These are phyloP conservation scores for Centruroides vittatus DNA, from an alignment of 1,140 invertebrate genomes.

Conservation along the genomic window DNA sequence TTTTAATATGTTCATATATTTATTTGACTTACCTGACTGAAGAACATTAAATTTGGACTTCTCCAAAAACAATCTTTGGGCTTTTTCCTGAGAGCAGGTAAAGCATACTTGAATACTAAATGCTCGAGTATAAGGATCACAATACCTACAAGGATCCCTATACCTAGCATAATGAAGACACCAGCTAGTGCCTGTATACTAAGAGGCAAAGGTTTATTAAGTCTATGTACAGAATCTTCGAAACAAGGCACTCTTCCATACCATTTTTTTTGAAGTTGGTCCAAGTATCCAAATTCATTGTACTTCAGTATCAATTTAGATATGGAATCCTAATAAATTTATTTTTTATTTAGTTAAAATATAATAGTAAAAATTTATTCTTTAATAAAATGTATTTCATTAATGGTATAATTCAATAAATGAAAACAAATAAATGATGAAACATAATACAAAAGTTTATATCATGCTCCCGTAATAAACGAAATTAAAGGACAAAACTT, in stretches of 20 bases:
- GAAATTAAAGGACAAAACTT: too few relatives aligned
- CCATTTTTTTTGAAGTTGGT: constrained; percentile 76
- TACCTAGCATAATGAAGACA: constrained; percentile 66
- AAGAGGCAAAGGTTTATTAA: constrained; percentile 49
- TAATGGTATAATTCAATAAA: too few relatives aligned
- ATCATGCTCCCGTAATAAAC: too few relatives aligned
- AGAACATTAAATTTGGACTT: constrained; percentile 86
- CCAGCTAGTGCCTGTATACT: constrained; percentile 53
- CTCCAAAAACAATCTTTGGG: constrained; percentile 77
- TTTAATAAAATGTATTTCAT: too few relatives aligned
- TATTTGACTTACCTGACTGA: constrained; percentile 56
- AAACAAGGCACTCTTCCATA: constrained; percentile 65
- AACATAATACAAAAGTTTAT: too few relatives aligned
- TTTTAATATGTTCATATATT: too few relatives aligned
- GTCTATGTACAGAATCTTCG: constrained; percentile 29
- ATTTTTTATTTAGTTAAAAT: too few relatives aligned
- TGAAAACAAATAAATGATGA: too few relatives aligned
- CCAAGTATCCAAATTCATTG: constrained; percentile 70
- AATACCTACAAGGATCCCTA: constrained; percentile 64
- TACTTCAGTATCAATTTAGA: constrained; percentile 69
- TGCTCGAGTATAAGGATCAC: constrained; percentile 73
- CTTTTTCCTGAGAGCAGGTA: constrained; percentile 63
- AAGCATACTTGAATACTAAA: constrained; percentile 71
- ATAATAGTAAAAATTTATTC: too few relatives aligned
- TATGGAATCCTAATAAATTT: constrained; percentile 49